These are phyloP conservation scores for Mnemiopsis leidyi DNA, from an alignment of 37 sponge, comb jelly and placozoan species.

Conservation along the genomic window DNA sequence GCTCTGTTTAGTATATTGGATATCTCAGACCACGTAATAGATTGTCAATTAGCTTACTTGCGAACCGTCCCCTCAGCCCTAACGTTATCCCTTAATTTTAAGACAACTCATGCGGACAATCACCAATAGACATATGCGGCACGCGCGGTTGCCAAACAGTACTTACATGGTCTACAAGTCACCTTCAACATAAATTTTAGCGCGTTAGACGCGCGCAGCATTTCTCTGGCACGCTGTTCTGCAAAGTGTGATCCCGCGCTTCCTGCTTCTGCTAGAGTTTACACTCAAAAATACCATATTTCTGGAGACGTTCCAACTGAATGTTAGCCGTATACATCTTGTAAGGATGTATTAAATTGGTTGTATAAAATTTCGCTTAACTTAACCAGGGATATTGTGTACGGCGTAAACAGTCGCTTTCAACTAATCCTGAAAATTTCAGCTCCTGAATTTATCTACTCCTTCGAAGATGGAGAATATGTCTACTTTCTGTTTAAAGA, in stretches of 20 bases:
- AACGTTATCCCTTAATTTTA: no score
- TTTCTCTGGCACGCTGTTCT: not conserved
- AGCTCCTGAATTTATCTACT: conserved; percentile 29
- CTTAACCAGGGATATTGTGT: no score
- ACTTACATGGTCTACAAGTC: not conserved
- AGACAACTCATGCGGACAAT: not conserved
- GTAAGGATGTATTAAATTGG: not conserved
- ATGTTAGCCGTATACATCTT: no score
- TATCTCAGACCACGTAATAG: not conserved
- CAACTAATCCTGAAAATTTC: not conserved
- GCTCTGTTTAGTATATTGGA: conserved; percentile 2
- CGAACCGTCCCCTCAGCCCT: not conserved
- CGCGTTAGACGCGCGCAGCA: not conserved
- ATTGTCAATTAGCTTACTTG: not conserved
- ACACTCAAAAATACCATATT: not conserved
- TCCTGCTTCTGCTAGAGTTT: not conserved
- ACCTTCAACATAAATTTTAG: not conserved
- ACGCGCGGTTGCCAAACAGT: not conserved
- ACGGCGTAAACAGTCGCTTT: no score
- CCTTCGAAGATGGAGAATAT: conserved; percentile 19
- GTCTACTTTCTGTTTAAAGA: conserved; percentile 28
- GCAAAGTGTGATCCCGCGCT: not conserved
- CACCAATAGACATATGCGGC: not conserved
- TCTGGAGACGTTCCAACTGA: not conserved
- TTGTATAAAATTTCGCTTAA: no score